Evolutionary conservation across 2,113 vertebrate genomes (phyloP), one percentile per base, ranked within the genome.

Genomic region (Cercocebus atys): DNA sequence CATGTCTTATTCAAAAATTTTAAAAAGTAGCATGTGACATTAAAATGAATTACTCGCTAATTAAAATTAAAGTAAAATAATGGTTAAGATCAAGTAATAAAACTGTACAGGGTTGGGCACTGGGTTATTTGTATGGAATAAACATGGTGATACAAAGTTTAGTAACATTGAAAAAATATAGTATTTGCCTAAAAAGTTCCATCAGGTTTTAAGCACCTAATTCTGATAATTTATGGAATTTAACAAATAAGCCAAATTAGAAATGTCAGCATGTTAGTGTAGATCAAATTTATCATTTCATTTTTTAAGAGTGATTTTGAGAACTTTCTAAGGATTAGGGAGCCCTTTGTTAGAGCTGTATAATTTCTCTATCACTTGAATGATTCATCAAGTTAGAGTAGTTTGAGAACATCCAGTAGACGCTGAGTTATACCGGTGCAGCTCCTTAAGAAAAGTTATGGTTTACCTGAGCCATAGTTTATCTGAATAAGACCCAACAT

Each of bases 381-480:
- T 45, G 86, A 40, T 82, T 88, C 52, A 55, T 43, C 25, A 64
- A 82, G 47, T 89, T 73, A 82, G 23, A 45, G 23, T 43, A 52
- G 35, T 80, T 50, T 84, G 18, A 92, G 91, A 95, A 86, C 72
- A 57, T 30, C 40, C 14, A 52, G 32, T 84, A 30, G 57, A 47
- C 79, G 13, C 20, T 89, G 47, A 75, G 32, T 91, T 90, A 45
- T 35, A 79, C 18, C 8, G 2, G 6, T 32, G 20, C 13, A 75
- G 13, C 45, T 83, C 40, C 68, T 94, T 64, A 43, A 89, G 50
- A 90, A 97, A 94, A 75, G 43, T 40, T 93, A n/a, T 52, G 72
- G 11, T 94, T 94, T 94, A 92, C 75, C 47, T 88, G 47, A 94
- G 68, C 35, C 23, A 17, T 32, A n/a, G 88, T 78, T 89, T 96